Conservation (phyloP, 2,888 invertebrate genomes). For the Heteromurus nitidus region DNA sequence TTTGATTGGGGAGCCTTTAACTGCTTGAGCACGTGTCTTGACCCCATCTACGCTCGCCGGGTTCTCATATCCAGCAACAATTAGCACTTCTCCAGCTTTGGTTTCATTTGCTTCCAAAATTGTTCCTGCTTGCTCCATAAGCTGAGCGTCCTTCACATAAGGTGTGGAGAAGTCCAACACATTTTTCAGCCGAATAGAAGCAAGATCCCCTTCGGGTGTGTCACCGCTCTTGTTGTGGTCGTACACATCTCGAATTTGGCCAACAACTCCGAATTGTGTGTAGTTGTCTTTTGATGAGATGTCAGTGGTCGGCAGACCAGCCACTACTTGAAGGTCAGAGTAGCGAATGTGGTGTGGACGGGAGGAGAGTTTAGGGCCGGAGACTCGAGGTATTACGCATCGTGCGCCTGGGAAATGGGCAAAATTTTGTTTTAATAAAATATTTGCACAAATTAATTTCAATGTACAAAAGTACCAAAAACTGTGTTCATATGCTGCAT, state of each 20-base stretch:
- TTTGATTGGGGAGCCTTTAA: constrained; percentile 33
- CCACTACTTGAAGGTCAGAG: constrained; percentile 59
- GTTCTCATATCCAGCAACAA: constrained; percentile 54
- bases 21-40: constrained; percentile 46
- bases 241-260: constrained; percentile 61
- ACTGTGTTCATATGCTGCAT: background rate
- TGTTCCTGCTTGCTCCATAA: constrained; percentile 54
- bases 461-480: too few relatives aligned
- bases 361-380: constrained; percentile 44
- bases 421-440: background rate
- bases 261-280: constrained; percentile 60
- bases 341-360: constrained; percentile 59
- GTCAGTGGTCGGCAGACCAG: constrained; percentile 51
- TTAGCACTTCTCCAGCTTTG: constrained; percentile 46
- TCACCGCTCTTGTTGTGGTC: constrained; percentile 34
- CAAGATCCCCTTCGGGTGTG: constrained; percentile 62
- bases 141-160: constrained; percentile 58
- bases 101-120: constrained; percentile 64
- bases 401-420: constrained; percentile 23
- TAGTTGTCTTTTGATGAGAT: constrained; percentile 58
- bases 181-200: constrained; percentile 54
- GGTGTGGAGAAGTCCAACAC: constrained; percentile 56
- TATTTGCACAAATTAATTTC: too few relatives aligned
- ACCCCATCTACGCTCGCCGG: constrained; percentile 25
- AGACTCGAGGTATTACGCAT: constrained; percentile 59